These are phyloP conservation scores for Nephrotoma appendiculata DNA, from an alignment of 2,888 invertebrate species.

Conservation along the genomic window DNA sequence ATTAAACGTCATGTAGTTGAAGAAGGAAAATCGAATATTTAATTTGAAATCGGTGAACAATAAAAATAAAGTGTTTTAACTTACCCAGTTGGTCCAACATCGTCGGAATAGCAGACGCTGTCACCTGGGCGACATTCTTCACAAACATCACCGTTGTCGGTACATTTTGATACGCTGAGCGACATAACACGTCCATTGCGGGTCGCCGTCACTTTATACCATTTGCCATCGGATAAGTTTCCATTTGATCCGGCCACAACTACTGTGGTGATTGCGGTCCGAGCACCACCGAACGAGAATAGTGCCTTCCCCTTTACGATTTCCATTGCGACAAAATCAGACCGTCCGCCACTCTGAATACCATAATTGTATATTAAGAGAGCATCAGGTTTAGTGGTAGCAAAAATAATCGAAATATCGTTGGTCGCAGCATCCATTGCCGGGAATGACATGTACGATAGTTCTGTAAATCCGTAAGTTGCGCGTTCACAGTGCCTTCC, in stretches of 20 bases:
- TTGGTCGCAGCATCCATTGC: constrained; percentile 77
- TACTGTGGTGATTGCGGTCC: constrained; percentile 75
- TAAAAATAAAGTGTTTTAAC: constrained; percentile 21
- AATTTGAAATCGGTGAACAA: background rate
- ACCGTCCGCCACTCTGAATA: constrained; percentile 70
- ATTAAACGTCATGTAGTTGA: background rate
- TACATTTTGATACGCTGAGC: constrained; percentile 64
- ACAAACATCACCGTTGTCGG: constrained; percentile 74
- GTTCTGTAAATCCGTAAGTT: constrained; percentile 75
- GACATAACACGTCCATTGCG: constrained; percentile 81
- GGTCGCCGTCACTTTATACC: constrained; percentile 86
- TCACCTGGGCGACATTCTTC: constrained; percentile 77
- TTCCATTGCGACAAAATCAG: constrained; percentile 87
- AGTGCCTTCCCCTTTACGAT: constrained; percentile 67
- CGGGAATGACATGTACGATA: constrained; percentile 82
- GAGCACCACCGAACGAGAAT: constrained; percentile 80
- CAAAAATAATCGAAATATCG: constrained; percentile 79
- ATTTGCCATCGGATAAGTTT: constrained; percentile 69
- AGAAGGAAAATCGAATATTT: background rate
- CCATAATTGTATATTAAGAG: constrained; percentile 87
- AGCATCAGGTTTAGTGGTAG: constrained; percentile 75
- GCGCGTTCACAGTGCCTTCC: constrained; percentile 84
- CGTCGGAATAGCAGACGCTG: constrained; percentile 66
- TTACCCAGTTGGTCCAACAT: constrained; percentile 78
- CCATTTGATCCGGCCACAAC: constrained; percentile 44